Conservation (phyloP, 2,113 vertebrate genomes). For the Aegypius monachus region DNA sequence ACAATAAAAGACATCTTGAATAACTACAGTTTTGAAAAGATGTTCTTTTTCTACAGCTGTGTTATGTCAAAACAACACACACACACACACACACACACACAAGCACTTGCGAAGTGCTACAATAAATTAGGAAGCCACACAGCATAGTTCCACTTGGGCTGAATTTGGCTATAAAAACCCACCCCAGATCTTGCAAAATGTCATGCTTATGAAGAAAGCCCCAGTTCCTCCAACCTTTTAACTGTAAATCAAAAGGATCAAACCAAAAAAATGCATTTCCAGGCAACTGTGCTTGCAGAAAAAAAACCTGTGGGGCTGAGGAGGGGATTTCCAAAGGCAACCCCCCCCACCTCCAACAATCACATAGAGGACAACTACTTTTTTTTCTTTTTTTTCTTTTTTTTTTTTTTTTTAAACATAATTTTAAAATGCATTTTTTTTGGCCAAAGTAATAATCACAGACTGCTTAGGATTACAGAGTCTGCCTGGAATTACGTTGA, state of each 20-base stretch:
- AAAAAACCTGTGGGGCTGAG: neutral
- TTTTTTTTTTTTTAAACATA: neutral
- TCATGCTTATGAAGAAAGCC: neutral
- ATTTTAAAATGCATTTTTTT: neutral
- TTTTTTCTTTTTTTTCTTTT: neutral
- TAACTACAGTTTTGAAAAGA: neutral
- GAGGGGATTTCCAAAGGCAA: neutral
- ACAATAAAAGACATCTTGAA: neutral
- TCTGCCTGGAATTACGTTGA: neutral
- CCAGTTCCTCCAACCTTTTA: neutral
- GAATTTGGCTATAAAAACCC: neutral
- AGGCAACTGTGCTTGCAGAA: neutral
- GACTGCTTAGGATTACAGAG: neutral
- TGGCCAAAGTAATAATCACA: neutral
- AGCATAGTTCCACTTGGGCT: neutral
- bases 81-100: neutral
- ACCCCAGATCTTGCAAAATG: neutral
- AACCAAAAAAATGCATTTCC: neutral
- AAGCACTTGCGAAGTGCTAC: neutral
- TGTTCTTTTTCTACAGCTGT: neutral
- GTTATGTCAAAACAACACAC: neutral
- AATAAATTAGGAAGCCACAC: neutral
- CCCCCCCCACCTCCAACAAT: accelerated
- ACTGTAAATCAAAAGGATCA: neutral
- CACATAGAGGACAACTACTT: neutral